These are phyloP conservation scores for Telmatherina bonti DNA, from an alignment of 2,797 vertebrate species.

Conservation along the genomic window DNA sequence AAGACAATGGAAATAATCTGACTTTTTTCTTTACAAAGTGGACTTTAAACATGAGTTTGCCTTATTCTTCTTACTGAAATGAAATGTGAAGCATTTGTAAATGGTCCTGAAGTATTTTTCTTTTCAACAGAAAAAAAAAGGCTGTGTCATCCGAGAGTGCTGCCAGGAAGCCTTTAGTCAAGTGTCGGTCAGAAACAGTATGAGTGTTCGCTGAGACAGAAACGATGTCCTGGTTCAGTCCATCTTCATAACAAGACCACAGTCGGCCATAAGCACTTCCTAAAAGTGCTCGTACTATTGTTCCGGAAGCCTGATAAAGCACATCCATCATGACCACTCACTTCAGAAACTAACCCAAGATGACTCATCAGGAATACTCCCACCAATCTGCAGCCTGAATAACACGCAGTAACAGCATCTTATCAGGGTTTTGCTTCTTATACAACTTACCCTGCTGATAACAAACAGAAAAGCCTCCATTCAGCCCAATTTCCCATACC, in stretches of 20 bases:
- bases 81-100: not conserved
- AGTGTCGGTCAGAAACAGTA: not conserved
- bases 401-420: too few species aligned
- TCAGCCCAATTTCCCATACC: too few species aligned
- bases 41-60: not conserved
- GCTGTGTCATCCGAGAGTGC: not conserved
- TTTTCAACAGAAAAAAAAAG: not conserved
- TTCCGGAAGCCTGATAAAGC: not conserved
- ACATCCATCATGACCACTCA: not conserved
- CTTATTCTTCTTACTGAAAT: not conserved
- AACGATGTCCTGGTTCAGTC: not conserved
- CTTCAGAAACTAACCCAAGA: not conserved
- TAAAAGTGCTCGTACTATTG: not conserved
- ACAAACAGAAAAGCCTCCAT: too few species aligned
- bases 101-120: not conserved
- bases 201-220: not conserved
- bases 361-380: not conserved
- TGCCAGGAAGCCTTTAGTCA: not conserved
- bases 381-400: not conserved
- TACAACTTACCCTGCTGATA: too few species aligned
- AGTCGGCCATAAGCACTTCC: not conserved
- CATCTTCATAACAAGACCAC: not conserved
- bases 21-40: too few species aligned
- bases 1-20: too few species aligned
- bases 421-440: too few species aligned